phyloP scores from a whole-genome alignment of 1,140 invertebrate species.

The Proctacanthus coquilletti region DNA sequence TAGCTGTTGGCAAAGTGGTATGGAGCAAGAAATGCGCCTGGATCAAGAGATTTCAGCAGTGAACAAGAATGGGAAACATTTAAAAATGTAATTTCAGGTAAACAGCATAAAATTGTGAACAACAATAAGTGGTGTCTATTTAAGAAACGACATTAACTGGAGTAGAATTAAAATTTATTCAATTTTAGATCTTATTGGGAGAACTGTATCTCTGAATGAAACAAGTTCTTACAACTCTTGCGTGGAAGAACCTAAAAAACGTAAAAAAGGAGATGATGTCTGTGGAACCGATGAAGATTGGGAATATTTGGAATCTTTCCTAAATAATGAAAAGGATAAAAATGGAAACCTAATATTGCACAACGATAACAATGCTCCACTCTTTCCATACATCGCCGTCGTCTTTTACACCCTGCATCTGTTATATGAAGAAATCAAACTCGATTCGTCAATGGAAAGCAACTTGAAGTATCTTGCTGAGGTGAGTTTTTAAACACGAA shows the following conservation, averaged over 20 bases:
- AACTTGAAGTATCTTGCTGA: constrained; percentile 49
- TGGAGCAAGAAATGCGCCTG: constrained; percentile 68
- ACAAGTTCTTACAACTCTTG: constrained; percentile 8
- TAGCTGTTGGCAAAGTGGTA: constrained; percentile 72
- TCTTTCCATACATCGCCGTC: constrained; percentile 59
- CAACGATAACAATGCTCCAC: constrained; percentile 41
- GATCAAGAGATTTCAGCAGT: constrained; percentile 58
- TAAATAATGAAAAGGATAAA: constrained; percentile 20
- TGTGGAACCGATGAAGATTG: constrained; percentile 58
- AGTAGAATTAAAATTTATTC: too few species aligned
- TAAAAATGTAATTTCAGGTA: constrained; percentile 31
- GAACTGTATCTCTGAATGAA: constrained; percentile 2
- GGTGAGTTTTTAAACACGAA: constrained; percentile 9
- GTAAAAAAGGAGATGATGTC: constrained; percentile 32
- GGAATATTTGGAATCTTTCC: constrained; percentile 44
- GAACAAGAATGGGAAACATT: constrained; percentile 75
- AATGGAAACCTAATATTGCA: constrained; percentile 34
- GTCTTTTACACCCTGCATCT: constrained; percentile 73
- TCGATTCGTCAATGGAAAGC: constrained; percentile 53
- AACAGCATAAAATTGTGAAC: constrained; percentile 7
- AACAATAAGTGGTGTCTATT: too few species aligned
- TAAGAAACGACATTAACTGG: too few species aligned
- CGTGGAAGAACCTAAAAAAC: constrained; percentile 33
- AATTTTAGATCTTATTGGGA: constrained; percentile 20
- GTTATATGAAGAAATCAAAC: constrained; percentile 80